Conservation (phyloP, 2,113 vertebrate genomes). For the Polypterus senegalus region DNA sequence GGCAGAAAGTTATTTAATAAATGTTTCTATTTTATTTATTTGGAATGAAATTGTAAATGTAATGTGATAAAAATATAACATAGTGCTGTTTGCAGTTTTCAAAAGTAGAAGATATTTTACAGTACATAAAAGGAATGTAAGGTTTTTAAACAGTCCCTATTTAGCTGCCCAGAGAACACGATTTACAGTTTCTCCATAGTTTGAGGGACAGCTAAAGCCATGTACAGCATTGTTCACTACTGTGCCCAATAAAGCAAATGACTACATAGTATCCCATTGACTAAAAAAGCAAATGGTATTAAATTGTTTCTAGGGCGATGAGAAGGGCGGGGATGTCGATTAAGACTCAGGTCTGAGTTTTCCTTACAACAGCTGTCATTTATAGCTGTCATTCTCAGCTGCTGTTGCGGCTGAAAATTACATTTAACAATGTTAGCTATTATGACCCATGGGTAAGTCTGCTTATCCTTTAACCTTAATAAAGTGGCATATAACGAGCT, state of each 20-base stretch:
- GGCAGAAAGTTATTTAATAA: too few relatives aligned
- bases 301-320: slow-evolving; percentile 18
- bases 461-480: slow-evolving; percentile 21
- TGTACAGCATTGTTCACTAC: rapidly evolving
- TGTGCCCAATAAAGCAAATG: slow-evolving; percentile 53
- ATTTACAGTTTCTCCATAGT: background rate
- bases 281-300: slow-evolving; percentile 34
- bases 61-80: too few relatives aligned
- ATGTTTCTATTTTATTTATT: too few relatives aligned
- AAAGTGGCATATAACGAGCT: slow-evolving; percentile 29
- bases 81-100: too few relatives aligned
- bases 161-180: background rate
- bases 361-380: slow-evolving; percentile 32
- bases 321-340: background rate
- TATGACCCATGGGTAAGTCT: background rate
- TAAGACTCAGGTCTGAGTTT: background rate
- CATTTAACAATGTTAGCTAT: slow-evolving; percentile 9
- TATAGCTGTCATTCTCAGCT: slow-evolving; percentile 55
- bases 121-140: too few relatives aligned
- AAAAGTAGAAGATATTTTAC: too few relatives aligned
- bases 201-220: background rate
- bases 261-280: slow-evolving; percentile 22
- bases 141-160: too few relatives aligned
- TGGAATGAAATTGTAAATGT: too few relatives aligned
- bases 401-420: slow-evolving; percentile 31